Evolutionary conservation across 2,888 invertebrate genomes (phyloP).

Genomic region (Tenthredo scrophulariae): DNA sequence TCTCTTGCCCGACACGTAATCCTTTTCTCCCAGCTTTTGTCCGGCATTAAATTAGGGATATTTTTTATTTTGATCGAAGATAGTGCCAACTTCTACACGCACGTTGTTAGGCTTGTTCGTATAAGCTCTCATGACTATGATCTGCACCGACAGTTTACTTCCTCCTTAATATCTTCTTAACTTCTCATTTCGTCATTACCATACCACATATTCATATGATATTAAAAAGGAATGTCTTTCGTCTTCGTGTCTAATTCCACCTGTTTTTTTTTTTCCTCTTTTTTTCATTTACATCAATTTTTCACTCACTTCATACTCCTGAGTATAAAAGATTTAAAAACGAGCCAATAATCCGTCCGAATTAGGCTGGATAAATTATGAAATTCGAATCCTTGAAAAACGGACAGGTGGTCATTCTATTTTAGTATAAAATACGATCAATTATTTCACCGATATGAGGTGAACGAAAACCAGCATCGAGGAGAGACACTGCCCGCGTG

Average conservation of each 20-base stretch:
- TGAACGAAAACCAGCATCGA: neutral
- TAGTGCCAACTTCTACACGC: slow-evolving; percentile 30
- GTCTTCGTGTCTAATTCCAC: neutral
- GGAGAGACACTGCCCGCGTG: neutral
- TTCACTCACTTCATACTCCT: neutral
- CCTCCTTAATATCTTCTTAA: neutral
- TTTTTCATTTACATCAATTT: neutral
- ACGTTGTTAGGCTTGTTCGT: slow-evolving; percentile 7
- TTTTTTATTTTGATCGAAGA: slow-evolving; percentile 42
- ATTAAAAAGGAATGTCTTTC: neutral
- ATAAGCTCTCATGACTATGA: slow-evolving; percentile 2
- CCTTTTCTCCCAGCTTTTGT: slow-evolving; percentile 33
- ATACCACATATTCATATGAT: neutral
- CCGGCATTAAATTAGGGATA: slow-evolving; percentile 40
- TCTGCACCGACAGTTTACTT: slow-evolving; percentile 12
- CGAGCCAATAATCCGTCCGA: neutral
- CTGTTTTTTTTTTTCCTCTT: neutral
- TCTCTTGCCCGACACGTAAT: slow-evolving; percentile 41
- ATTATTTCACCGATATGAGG: slow-evolving; percentile 24
- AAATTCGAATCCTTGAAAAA: neutral
- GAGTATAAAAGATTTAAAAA: neutral
- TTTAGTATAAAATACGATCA: neutral
- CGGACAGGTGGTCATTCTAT: slow-evolving; percentile 24
- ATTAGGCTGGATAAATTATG: neutral
- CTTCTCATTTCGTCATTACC: neutral